phyloP scores from a whole-genome alignment of 2,797 vertebrate species.

The Coracias cyanogaster region DNA sequence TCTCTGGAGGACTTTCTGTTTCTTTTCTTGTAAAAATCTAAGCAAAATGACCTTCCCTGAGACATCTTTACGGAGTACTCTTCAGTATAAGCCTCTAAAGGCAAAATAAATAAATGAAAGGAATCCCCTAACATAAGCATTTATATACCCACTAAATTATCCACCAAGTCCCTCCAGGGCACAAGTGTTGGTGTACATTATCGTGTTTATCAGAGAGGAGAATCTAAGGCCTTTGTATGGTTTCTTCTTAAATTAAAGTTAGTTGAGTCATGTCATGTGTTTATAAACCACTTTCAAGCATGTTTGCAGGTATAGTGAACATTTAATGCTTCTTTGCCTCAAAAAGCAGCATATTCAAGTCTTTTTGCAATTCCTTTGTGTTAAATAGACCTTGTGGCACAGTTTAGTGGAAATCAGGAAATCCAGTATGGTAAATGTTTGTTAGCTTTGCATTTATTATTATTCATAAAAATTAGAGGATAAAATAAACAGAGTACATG shows the following conservation, averaged over 20 bases:
- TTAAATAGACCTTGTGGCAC: background rate
- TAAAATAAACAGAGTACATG: background rate
- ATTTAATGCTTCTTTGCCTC: background rate
- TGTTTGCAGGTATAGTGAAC: background rate
- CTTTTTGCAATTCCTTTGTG: background rate
- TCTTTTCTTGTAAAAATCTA: slow-evolving; percentile 16
- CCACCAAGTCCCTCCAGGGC: background rate
- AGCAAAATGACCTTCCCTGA: slow-evolving; percentile 39
- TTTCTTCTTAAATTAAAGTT: background rate
- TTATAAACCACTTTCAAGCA: background rate
- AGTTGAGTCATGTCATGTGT: background rate
- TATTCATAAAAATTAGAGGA: background rate
- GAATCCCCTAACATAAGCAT: background rate
- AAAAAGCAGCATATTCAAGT: background rate
- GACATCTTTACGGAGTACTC: background rate
- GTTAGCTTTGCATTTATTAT: slow-evolving; percentile 1
- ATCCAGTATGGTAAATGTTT: background rate
- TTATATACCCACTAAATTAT: background rate
- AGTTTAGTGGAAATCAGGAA: background rate
- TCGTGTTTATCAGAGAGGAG: background rate
- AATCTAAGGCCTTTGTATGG: background rate
- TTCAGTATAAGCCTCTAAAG: slow-evolving; percentile 21
- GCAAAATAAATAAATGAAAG: slow-evolving; percentile 43
- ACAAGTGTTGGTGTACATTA: background rate
- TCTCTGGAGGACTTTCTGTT: slow-evolving; percentile 16